Conservation (phyloP, 2,888 invertebrate genomes). For the Cerastis rubricosa region DNA sequence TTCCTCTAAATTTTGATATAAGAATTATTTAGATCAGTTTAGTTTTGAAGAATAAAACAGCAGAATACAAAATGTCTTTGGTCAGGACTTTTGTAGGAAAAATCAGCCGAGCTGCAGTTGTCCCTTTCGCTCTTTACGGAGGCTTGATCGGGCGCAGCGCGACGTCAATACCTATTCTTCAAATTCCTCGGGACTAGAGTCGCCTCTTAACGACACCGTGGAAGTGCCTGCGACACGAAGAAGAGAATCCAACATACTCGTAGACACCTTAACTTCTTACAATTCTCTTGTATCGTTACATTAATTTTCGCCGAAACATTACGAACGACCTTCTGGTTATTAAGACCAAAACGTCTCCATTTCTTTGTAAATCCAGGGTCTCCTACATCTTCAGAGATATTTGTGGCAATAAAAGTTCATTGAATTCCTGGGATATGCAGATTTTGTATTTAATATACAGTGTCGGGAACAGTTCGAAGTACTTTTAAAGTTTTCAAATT, state of each 20-base stretch:
- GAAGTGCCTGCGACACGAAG: not conserved
- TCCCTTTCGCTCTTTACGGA: too few relatives aligned
- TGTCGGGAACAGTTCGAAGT: not conserved
- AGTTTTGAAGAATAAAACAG: too few relatives aligned
- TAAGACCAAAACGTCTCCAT: constrained; percentile 33
- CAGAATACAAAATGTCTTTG: too few relatives aligned
- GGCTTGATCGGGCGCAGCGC: too few relatives aligned
- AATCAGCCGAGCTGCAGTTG: too few relatives aligned
- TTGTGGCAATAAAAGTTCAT: constrained; percentile 5
- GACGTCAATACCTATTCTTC: too few relatives aligned
- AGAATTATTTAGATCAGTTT: too few relatives aligned
- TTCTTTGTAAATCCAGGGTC: constrained; percentile 25
- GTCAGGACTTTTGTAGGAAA: too few relatives aligned
- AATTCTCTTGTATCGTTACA: constrained; percentile 14
- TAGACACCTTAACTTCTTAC: constrained; percentile 29
- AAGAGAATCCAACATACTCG: not conserved
- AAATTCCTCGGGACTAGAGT: too few relatives aligned
- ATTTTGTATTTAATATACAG: not conserved
- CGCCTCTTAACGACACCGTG: not conserved
- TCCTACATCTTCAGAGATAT: constrained; percentile 1
- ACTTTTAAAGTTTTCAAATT: not conserved
- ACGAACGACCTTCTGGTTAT: constrained; percentile 43
- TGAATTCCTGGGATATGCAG: not conserved
- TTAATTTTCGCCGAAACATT: constrained; percentile 37
- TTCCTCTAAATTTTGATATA: too few relatives aligned